phyloP scores from a whole-genome alignment of 2,888 invertebrate species.

The Malthinus seriepunctatus region DNA sequence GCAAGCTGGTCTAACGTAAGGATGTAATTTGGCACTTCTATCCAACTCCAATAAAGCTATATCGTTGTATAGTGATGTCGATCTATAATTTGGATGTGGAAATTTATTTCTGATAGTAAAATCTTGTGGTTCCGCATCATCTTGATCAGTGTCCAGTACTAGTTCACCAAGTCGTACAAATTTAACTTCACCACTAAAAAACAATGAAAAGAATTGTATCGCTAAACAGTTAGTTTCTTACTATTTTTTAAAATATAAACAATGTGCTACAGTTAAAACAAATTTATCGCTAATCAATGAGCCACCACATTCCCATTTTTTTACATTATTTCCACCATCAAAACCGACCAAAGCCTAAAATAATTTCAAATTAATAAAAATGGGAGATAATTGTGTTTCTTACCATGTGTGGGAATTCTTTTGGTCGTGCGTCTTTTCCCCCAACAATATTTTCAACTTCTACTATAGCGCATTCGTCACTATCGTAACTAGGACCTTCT shows the following conservation, averaged over 20 bases:
- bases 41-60: conserved; percentile 54
- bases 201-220: not conserved
- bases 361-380: not conserved
- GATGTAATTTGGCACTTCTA: conserved; percentile 43
- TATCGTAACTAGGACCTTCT: no score
- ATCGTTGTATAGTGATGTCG: conserved; percentile 53
- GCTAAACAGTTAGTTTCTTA: not conserved
- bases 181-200: conserved; percentile 21
- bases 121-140: conserved; percentile 37
- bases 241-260: conserved; percentile 42
- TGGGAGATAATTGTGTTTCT: not conserved
- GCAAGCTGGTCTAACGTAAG: conserved; percentile 53
- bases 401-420: conserved; percentile 24
- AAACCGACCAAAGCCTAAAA: conserved; percentile 10
- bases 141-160: conserved; percentile 27
- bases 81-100: conserved; percentile 50
- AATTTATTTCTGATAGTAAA: conserved; percentile 40
- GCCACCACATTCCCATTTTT: conserved; percentile 66
- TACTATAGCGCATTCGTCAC: not conserved
- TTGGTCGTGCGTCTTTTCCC: conserved; percentile 2
- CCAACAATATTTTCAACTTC: conserved; percentile 8
- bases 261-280: conserved; percentile 71
- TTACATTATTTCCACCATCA: conserved; percentile 24
- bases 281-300: conserved; percentile 64
- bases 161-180: conserved; percentile 39